Conservation (phyloP, 2,797 vertebrate species). For the Nasua narica region DNA sequence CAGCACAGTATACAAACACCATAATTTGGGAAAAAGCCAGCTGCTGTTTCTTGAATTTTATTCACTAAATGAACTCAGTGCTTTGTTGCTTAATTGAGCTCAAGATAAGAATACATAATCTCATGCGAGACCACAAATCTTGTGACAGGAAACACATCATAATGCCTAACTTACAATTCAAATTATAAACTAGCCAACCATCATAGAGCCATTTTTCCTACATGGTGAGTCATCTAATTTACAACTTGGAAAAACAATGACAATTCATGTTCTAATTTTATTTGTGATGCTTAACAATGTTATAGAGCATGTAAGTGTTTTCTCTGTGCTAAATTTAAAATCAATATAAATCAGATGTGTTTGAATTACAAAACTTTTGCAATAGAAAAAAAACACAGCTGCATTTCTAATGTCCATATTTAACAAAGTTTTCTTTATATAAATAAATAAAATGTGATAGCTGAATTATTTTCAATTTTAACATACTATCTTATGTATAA, state of each 20-base stretch:
- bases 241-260: constrained; percentile 54
- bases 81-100: constrained; percentile 58
- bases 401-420: not conserved
- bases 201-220: constrained; percentile 57
- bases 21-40: constrained; percentile 31
- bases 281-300: constrained; percentile 71
- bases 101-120: constrained; percentile 43
- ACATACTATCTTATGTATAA: not conserved
- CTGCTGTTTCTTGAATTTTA: constrained; percentile 27
- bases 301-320: constrained; percentile 73
- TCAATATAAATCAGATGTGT: constrained; percentile 63
- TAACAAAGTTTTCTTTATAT: constrained; percentile 8
- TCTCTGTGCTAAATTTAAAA: constrained; percentile 68
- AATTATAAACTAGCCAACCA: constrained; percentile 61
- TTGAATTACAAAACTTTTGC: constrained; percentile 50
- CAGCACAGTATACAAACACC: not conserved
- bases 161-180: constrained; percentile 51
- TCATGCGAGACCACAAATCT: constrained; percentile 57
- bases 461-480: constrained; percentile 36
- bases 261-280: constrained; percentile 74
- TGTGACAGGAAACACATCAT: constrained; percentile 48
- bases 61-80: constrained; percentile 34
- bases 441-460: constrained; percentile 13
- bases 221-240: constrained; percentile 62
- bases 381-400: constrained; percentile 22